Evolutionary conservation across 1,140 invertebrate genomes (phyloP).

Genomic region (Druon quercuslanigerum): DNA sequence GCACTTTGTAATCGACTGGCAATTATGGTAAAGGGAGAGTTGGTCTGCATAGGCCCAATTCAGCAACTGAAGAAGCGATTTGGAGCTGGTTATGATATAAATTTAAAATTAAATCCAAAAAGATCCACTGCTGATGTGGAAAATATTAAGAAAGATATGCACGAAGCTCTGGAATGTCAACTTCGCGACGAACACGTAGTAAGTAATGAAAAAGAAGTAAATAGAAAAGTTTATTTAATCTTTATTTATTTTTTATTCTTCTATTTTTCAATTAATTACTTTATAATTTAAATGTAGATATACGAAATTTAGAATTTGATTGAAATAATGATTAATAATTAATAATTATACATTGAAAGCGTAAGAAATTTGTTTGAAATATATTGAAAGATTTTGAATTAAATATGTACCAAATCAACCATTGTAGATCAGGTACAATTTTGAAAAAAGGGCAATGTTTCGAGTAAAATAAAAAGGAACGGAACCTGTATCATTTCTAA

Average conservation of each 20-base stretch:
- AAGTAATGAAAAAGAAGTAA: constrained; percentile 34
- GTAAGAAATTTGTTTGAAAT: no score
- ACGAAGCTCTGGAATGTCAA: constrained; percentile 62
- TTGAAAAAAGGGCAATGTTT: no score
- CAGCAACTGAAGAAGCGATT: constrained; percentile 82
- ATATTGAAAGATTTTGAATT: no score
- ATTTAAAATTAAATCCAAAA: constrained; percentile 65
- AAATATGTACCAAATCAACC: no score
- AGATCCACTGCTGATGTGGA: constrained; percentile 49
- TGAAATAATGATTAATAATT: no score
- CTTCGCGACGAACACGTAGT: constrained; percentile 69
- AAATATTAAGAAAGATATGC: constrained; percentile 64
- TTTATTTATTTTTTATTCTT: background rate
- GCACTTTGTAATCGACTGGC: constrained; percentile 89
- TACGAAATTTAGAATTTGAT: no score
- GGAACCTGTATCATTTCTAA: no score
- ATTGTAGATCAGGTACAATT: no score
- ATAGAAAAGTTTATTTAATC: background rate
- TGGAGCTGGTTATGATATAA: constrained; percentile 76
- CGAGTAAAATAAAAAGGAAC: no score
- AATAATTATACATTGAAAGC: no score
- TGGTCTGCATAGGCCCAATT: constrained; percentile 83
- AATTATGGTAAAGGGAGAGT: constrained; percentile 91
- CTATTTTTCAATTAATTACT: no score
- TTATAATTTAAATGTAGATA: no score